phyloP scores from a whole-genome alignment of 2,888 invertebrate genomes.

The Spisula subtruncata region DNA sequence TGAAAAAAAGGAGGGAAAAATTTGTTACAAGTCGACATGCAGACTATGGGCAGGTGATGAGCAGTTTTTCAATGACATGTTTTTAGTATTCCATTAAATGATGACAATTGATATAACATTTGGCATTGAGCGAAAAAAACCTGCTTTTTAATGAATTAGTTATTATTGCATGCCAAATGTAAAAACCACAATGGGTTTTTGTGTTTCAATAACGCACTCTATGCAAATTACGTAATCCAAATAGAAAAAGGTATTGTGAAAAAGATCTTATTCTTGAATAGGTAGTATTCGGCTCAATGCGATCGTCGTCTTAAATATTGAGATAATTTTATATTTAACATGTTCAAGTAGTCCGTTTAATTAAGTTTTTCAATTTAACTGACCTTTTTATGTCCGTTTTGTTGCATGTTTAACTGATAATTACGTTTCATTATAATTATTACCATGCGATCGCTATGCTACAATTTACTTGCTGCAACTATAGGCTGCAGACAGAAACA shows the following conservation, averaged over 20 bases:
- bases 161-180: slow-evolving; percentile 24
- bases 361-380: neutral
- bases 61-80: neutral
- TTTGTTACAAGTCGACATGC: neutral
- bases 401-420: neutral
- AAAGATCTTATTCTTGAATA: neutral
- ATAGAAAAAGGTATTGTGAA: neutral
- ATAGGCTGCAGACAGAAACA: neutral
- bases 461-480: neutral
- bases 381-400: neutral
- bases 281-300: neutral
- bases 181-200: slow-evolving; percentile 27
- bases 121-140: neutral
- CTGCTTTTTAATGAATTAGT: slow-evolving; percentile 20
- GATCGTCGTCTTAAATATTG: neutral
- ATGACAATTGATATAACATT: slow-evolving; percentile 24
- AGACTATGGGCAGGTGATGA: neutral
- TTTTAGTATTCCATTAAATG: neutral
- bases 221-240: slow-evolving; percentile 5
- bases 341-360: neutral
- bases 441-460: neutral
- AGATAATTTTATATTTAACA: neutral
- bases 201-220: neutral
- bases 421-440: neutral
- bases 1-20: slow-evolving; percentile 19